Evolutionary conservation across 2,113 vertebrate species (phyloP).

Genomic region (Pseudopodoces humilis): DNA sequence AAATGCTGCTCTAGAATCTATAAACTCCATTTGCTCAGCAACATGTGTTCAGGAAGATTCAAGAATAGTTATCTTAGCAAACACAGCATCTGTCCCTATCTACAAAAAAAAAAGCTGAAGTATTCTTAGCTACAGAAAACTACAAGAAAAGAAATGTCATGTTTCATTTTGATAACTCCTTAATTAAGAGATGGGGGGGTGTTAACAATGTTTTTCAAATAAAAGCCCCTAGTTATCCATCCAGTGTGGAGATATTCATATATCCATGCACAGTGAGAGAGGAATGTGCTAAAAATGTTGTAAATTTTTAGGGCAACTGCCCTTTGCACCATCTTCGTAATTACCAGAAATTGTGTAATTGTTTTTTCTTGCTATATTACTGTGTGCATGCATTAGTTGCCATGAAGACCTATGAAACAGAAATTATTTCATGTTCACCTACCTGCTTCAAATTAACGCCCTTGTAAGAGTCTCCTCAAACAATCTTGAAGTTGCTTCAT

Average conservation of each 20-base stretch:
- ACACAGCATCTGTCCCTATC: not conserved
- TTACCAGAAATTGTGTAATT: not conserved
- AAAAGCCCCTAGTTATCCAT: not conserved
- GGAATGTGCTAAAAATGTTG: not conserved
- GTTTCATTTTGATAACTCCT: not conserved
- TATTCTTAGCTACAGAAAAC: not conserved
- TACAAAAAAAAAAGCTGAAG: not conserved
- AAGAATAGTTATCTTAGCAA: not conserved
- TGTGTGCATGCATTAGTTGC: not conserved
- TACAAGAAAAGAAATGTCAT: not conserved
- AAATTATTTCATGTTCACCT: not conserved
- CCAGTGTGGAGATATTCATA: not conserved
- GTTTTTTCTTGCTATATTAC: not conserved
- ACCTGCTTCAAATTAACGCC: not conserved
- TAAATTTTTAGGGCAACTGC: not conserved
- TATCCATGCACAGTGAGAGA: fast-evolving
- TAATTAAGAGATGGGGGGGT: not conserved
- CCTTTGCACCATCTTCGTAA: not conserved
- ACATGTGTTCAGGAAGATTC: not conserved
- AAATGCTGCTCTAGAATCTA: not conserved
- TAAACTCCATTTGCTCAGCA: not conserved
- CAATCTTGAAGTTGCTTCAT: not conserved
- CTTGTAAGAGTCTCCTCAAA: not conserved
- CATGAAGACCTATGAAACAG: not conserved
- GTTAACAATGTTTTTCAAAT: not conserved